Base-by-base conservation (phyloP, 2,797 vertebrate genomes). In the Halcyon smyrnensis region DNA sequence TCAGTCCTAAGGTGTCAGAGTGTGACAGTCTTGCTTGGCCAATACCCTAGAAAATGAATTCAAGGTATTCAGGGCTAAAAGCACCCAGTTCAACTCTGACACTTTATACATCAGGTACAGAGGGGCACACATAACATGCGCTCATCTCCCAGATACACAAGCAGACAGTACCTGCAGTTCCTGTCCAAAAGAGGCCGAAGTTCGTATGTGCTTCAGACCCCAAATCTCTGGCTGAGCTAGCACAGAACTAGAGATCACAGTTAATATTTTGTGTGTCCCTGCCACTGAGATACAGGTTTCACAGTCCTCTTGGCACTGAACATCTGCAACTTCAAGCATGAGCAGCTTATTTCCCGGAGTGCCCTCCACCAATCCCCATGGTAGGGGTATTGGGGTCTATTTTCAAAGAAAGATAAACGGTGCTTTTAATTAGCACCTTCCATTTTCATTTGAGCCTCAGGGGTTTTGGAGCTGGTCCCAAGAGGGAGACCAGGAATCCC, bases 381-480 rank as follows among this genome's bases (percentile, higher is more conserved):
- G 1, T 81, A 18, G 30, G 17, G 53, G 53, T 17, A 78, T 92
- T 62, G 92, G 92, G 93, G 81, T 94, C 86, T 94, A 75, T 97
- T 97, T 98, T 97, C 96, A 97, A 94, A 96, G 90, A 94, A 93
- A 96, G 93, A 97, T 96, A 97, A 97, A 96, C 79, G 54, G 90
- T 90, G 95, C 96, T 97, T 96, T 97, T 97, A 97, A 98, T 97
- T 97, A 97, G 97, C 96, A 97, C 96, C 97, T 97, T 97, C 96
- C 94, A 92, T 96, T 97, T 97, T 97, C 96, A 95, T 97, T 96
- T 96, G 90, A 94, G 96, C 91, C 94, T 87, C 71, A 17, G 87
- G 92, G 91, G 93, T 95, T 96, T 96, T 92, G 92, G 96, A 94
- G 89, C 59, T 76, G 43, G 74, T 95, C 95, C 89, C 92, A 68